Percentiles rank a stretch among this genome's conserved stretches.
Evolutionary conservation across 1,140 invertebrate species (phyloP).

Genomic region (Cardiocondyla obscurior): DNA sequence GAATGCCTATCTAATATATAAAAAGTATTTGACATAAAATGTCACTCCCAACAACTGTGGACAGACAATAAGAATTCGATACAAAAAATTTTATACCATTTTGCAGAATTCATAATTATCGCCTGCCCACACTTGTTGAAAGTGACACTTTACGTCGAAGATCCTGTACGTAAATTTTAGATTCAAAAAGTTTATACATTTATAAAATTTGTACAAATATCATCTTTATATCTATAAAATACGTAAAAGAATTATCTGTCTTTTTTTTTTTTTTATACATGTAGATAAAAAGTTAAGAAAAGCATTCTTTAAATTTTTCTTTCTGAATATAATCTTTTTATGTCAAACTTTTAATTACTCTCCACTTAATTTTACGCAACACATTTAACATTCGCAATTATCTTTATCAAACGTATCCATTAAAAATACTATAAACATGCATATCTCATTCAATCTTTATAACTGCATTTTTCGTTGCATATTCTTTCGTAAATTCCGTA

Average conservation of each 20-base stretch:
- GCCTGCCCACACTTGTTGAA: too few species aligned
- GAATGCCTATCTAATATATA: too few species aligned
- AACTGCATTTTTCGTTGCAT: constrained; percentile 55
- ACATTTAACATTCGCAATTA: neutral
- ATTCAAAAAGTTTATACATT: neutral
- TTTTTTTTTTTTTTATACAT: neutral
- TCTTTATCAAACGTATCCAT: neutral
- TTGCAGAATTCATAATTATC: too few species aligned
- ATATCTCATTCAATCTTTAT: constrained; percentile 62
- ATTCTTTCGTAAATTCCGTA: constrained; percentile 69
- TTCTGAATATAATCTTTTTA: neutral
- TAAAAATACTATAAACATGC: constrained; percentile 1
- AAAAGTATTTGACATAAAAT: too few species aligned
- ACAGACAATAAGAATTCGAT: too few species aligned
- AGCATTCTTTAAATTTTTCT: neutral
- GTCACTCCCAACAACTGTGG: too few species aligned
- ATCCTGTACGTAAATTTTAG: too few species aligned
- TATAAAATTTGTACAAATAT: constrained; percentile 4
- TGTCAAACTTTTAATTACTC: neutral
- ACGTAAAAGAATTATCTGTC: constrained; percentile 9
- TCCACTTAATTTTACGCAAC: neutral
- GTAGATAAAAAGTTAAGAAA: constrained; percentile 4
- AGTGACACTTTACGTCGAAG: too few species aligned
- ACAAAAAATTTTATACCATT: too few species aligned
- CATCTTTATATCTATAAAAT: constrained; percentile 18